Evolutionary conservation across 2,888 invertebrate species (phyloP), one percentile per base, ranked within the genome.

Genomic region (Parnassius smintheus): DNA sequence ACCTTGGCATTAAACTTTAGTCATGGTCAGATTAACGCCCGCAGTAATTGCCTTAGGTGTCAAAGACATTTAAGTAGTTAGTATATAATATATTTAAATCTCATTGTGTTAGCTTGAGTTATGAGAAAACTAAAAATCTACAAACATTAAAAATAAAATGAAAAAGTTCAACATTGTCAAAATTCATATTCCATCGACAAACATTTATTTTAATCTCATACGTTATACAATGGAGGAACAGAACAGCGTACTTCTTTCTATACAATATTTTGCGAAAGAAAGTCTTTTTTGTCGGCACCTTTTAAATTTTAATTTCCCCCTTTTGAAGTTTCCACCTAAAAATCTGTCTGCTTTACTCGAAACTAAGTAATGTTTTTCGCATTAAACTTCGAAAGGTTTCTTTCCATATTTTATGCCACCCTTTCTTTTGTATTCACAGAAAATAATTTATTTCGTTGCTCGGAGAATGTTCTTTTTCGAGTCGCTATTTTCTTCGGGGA

Each of bases 401-500:
- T 66, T 65, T 59, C 67, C 64, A 51, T 61, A 62, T 61, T 64
- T 68, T 64, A 25, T 22, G 54, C 54, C 54, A 62, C 58, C 56
- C 64, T 68, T 64, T 66, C 61, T 62, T 65, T 62, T 59, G 59
- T 61, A 65, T 66, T 67, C 53, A 56, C 59, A 62, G 65, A 67
- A 72, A 69, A 69, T 71, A 68, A 69, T 69, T 69, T 71, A 67
- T 61, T 67, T 61, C 67, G 69, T 68, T 67, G 59, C 66, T 55
- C 54, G 59, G 59, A 51, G 61, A 64, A 59, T 66, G 65, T 71
- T 66, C 65, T 73, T 72, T 18, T 73, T 71, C 69, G 65, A 66
- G 67, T 74, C 71, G 71, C 62, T 73, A 70, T 49, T 54, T 70
- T 69, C 70, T 71, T 62, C 63, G 65, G 63, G 70, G 70, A 62